Evolutionary conservation across 1,140 invertebrate species (phyloP), one percentile per base, ranked within the genome.

Genomic region (Procambarus clarkii): DNA sequence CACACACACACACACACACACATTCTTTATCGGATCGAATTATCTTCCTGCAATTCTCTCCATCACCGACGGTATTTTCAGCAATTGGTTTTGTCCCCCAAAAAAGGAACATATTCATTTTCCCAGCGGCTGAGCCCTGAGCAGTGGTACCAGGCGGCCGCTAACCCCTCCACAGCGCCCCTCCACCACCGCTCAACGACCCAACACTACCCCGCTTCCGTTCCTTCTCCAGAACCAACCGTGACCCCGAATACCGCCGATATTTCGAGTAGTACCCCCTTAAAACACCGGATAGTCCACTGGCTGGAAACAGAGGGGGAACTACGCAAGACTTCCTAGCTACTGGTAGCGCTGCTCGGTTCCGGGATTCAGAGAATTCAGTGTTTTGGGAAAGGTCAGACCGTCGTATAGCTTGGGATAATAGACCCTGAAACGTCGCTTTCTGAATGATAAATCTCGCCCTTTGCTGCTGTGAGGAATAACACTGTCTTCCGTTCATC

Each of bases 91-190:
- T 82, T 82, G 80, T 69, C 64, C 21, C 60, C 18, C 64, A 18
- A 82, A n/a, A 60, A 82, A 60, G 46, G 80, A 60, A 82, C 44
- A 82, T 82, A 60, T 82, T 82, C 54, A 82, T 82, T 82, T 82
- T 82, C 80, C 80, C 60, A 44, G 2, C 50, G 46, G 50, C 24
- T 60, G 80, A 60, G 21, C 80, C 50, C 13, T 9, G n/a, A 60
- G 13, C 64, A 3, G 15, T 0, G 64, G 4, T 21, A 18, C 64
- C 15, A 69, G 64, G 64, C 64, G 13, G 0, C 34, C 34, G 34
- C 34, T 34, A 34, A 34, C 34, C 34, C 34, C 34, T 34, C 34
- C 34, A 34, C 34, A 34, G 34, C 34, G 34, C 1, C 34, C 34
- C 34, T 34, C 34, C 1, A n/a, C 34, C 34, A 34, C 34, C 34